Evolutionary conservation across 2,113 vertebrate species (phyloP), one percentile per base, ranked within the genome.

Genomic region (Leucopternis melanops): DNA sequence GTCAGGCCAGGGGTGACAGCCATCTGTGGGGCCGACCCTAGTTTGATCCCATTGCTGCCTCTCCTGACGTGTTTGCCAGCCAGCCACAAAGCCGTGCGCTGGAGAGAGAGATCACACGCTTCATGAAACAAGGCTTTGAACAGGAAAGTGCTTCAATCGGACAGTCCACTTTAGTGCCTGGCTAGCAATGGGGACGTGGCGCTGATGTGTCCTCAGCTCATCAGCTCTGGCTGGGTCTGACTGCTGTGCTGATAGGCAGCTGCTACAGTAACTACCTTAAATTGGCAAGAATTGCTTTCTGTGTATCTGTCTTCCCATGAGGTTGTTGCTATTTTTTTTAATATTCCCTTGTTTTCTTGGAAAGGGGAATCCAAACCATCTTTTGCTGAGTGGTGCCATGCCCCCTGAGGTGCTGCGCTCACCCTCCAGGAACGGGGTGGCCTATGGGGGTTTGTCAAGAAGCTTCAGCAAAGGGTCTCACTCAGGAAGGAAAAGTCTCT

Each of bases 341-440:
- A 19, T 29, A 26, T 72, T 77, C 54, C 42, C 19, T 45, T 72
- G 7, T 47, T 54, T 69, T 81, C 65, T 69, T 81, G 47, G 52
- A 75, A 75, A 54, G 23, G 8, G 20, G 29, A 27, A 55, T 52
- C 52, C 36, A 45, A 77, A 17, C 36, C 40, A 8, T 6, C 27
- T 61, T 75, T 50, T n/a, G 63, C 31, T 55, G 40, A 29, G 47
- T 22, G 21, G 15, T 57, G 29, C 57, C 32, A 0, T 70, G 72
- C 34, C 36, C 45, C 14, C 38, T 0, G 0, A 13, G 19, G 40
- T 66, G 47, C 65, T 38, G 32, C 1, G 3, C 55, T 70, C 26
- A 18, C 63, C 62, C 25, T 36, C 25, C 31, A 10, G 47, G 27
- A 36, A 11, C 0, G 0, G 19, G 32, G 31, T 45, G 29, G 36